Base-by-base conservation (phyloP, 2,113 vertebrate genomes). In the Chionomys nivalis region DNA sequence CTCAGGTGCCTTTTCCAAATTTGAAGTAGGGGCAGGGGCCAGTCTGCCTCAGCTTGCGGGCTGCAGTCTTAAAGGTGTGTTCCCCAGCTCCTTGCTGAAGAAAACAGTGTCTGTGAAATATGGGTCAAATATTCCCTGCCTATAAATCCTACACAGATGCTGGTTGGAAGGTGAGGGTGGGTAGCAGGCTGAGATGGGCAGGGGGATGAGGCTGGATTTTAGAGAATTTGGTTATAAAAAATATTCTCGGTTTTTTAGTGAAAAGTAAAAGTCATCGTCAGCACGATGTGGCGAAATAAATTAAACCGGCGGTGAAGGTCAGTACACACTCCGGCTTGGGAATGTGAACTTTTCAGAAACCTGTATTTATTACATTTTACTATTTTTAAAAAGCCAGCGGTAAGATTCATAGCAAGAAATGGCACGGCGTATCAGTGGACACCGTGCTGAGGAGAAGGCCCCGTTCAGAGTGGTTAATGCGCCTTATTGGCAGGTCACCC, bases 401-500 rank as follows among this genome's bases (percentile, higher is more conserved):
- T 96, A 97, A 98, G 96, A 97, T 97, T 98, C 97, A 94, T 95
- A 90, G 97, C 87, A 90, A 97, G 92, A 88, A 97, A 58, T 49
- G 96, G 89, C 85, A n/a, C 16, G 75, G 61, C 73, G 68, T 65
- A 95, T 75, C 97, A 55, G 9, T 90, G 93, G 39, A 92, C 61
- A 31, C 76, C 1, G 31, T 85, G 77, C 93, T 9, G 68, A 95
- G 90, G 93, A 86, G 96, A 78, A 49, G 97, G 78, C 90, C 94
- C 89, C 94, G 97, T 96, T 88, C 7, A 3, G 93, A 98, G 98
- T 94, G 90, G 96, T 96, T 98, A 96, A 95, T 97, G 94, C 58
- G 87, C 96, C 97, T 98, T 97, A 97, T 95, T 98, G 98, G 97
- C 97, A 96, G 98, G 98, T 95, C 96, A 91, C 97, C 93, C 93